Evolutionary conservation across 2,113 vertebrate species (phyloP).

Genomic region (Corvus moneduloides): DNA sequence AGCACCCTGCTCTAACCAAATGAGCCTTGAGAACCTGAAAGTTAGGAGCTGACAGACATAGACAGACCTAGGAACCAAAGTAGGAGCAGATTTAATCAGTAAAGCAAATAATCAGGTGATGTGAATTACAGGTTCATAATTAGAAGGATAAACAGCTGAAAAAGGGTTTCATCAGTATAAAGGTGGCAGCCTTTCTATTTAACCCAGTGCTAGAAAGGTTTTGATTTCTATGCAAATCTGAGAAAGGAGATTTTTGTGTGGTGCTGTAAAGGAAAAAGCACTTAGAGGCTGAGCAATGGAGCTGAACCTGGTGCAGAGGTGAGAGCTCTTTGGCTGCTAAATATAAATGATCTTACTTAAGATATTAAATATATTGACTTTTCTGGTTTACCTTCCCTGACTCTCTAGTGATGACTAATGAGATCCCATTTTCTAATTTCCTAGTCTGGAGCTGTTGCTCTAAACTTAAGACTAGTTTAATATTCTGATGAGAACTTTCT

Average conservation of each 20-base stretch:
- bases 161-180: neutral
- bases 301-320: neutral
- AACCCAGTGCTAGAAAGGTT: rapidly evolving
- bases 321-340: neutral
- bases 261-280: neutral
- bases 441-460: rapidly evolving
- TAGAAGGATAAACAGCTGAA: neutral
- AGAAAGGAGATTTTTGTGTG: rapidly evolving
- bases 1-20: neutral
- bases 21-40: neutral
- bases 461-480: neutral
- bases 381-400: neutral
- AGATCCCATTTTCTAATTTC: neutral
- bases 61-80: neutral
- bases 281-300: neutral
- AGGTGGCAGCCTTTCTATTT: neutral
- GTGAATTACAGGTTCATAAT: neutral
- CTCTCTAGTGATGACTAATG: neutral
- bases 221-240: rapidly evolving
- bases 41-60: neutral
- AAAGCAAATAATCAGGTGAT: conserved; percentile 15
- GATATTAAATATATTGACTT: rapidly evolving
- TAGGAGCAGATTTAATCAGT: neutral
- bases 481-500: neutral
- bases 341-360: rapidly evolving